phyloP scores from a whole-genome alignment of 2,797 vertebrate genomes.

The Lycodopsis pacificus region DNA sequence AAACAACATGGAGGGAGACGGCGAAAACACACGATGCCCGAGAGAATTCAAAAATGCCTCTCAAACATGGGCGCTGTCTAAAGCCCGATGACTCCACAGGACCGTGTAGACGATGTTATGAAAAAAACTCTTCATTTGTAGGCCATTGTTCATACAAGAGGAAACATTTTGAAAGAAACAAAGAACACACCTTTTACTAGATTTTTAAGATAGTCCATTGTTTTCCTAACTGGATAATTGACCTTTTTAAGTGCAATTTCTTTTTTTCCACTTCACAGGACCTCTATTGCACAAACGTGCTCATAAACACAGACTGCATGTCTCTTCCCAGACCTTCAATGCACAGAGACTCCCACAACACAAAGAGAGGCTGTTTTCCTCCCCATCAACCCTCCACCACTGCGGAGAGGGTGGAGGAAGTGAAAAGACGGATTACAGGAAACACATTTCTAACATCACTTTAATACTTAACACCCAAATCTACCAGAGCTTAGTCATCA shows the following conservation, averaged over 20 bases:
- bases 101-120: conserved; percentile 1
- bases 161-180: background rate
- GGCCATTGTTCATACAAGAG: background rate
- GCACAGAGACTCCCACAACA: conserved; percentile 52
- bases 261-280: background rate
- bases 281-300: conserved; percentile 22
- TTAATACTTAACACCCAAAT: conserved; percentile 48
- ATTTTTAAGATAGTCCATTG: background rate
- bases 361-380: conserved; percentile 67
- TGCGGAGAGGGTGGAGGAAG: conserved; percentile 29
- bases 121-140: background rate
- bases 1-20: conserved; percentile 58
- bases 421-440: conserved; percentile 50
- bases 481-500: conserved; percentile 26
- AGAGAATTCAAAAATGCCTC: conserved; percentile 67
- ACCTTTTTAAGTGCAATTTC: conserved; percentile 14
- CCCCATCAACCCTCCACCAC: conserved; percentile 48
- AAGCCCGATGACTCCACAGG: conserved; percentile 29
- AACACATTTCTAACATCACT: conserved; percentile 53
- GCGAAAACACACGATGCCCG: conserved; percentile 60
- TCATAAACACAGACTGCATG: conserved; percentile 44
- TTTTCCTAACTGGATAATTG: conserved; percentile 30
- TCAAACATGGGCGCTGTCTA: conserved; percentile 36
- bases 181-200: background rate
- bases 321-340: conserved; percentile 29